These are phyloP conservation scores for Saccostrea glomerata DNA, from an alignment of 1,140 invertebrate species.

Conservation along the genomic window DNA sequence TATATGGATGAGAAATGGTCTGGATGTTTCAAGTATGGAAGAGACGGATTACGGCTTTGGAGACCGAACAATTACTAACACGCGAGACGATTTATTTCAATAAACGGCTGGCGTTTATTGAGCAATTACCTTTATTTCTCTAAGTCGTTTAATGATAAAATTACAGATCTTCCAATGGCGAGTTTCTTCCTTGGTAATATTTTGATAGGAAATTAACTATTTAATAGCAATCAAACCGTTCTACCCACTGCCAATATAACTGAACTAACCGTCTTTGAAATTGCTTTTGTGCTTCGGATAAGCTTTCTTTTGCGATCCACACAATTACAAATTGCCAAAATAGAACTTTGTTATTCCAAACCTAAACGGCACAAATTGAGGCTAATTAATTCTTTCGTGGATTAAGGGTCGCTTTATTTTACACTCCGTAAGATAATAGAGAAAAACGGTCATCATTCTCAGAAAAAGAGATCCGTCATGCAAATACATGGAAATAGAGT, in stretches of 20 bases:
- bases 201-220: conserved; percentile 64
- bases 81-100: conserved; percentile 61
- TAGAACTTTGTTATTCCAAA: conserved; percentile 1
- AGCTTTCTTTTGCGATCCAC: background rate
- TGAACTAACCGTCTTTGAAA: conserved; percentile 19
- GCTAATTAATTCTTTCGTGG: conserved; percentile 32
- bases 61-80: conserved; percentile 42
- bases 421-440: conserved; percentile 28
- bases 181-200: conserved; percentile 60
- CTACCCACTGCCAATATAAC: conserved; percentile 11
- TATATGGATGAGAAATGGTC: background rate
- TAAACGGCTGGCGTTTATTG: conserved; percentile 57
- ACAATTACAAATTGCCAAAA: conserved; percentile 37
- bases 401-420: conserved; percentile 23
- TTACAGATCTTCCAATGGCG: conserved; percentile 60
- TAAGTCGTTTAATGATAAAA: conserved; percentile 61
- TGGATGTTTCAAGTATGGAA: background rate
- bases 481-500: background rate
- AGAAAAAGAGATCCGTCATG: conserved; percentile 2
- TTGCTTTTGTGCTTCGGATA: conserved; percentile 12
- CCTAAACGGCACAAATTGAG: conserved; percentile 23
- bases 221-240: conserved; percentile 58
- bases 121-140: conserved; percentile 62
- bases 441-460: conserved; percentile 6
- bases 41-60: conserved; percentile 7